Base-by-base conservation (phyloP, 2,113 vertebrate species). In the Paedocypris sp. region DNA sequence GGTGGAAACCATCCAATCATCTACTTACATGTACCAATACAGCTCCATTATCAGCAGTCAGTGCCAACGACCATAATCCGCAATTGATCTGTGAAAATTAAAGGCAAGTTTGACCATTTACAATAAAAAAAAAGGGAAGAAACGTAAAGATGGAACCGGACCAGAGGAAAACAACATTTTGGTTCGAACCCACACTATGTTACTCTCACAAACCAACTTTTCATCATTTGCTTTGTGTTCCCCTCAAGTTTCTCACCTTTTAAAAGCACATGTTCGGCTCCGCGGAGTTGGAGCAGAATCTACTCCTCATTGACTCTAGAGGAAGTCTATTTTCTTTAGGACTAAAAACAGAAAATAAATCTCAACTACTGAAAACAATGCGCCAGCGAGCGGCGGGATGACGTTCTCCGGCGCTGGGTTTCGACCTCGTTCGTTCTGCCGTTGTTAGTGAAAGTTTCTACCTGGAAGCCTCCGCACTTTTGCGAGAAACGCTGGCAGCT, bases 1-100 rank as follows among this genome's bases (percentile, higher is more conserved):
- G 5, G 33, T 3, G 5, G 33, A 8, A 8, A 8, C n/a, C n/a
- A n/a, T n/a, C n/a, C n/a, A n/a, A n/a, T n/a, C n/a, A n/a, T n/a
- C n/a, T n/a, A 86, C 85, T 83, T 70, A 88, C 86, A 88, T 87
- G 74, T 88, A 88, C 86, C 86, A 88, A 75, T 88, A 86, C 63
- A 88, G 75, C 77, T 88, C 86, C 86, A 88, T 88, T 32, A 13
- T 60, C 38, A 42, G 65, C 60, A 74, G 57, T 63, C 56, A 56
- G 65, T 58, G 66, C 38, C 75, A 63, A 71, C 71, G 66, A 39
- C 52, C 68, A 69, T 69, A 69, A 60, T 68, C 66, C 63, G 47
- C 48, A 48, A 54, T 48, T 31, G 66, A 60, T 35, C 59, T 71
- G 42, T 56, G 38, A 50, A 39, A 46, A 56, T 66, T 16, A 48